Evolutionary conservation across 2,113 vertebrate genomes (phyloP).

Genomic region (Vulpes ferrilata): DNA sequence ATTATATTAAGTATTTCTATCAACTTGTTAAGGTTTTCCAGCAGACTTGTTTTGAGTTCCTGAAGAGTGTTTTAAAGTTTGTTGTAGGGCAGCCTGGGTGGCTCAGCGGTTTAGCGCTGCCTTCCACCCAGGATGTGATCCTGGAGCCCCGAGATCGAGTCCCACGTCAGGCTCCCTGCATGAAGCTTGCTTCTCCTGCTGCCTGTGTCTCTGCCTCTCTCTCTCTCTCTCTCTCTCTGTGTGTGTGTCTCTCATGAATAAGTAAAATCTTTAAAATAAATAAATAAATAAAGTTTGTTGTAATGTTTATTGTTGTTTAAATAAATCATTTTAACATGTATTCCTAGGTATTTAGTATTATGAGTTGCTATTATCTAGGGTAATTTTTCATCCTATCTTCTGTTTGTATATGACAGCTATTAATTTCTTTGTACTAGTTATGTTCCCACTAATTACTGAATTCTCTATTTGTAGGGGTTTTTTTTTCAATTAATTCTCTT

Average conservation of each 20-base stretch:
- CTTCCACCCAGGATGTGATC: no score
- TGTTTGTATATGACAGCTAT: background rate
- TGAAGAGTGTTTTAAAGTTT: background rate
- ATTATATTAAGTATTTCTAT: background rate
- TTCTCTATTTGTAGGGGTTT: background rate
- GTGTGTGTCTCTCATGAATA: no score
- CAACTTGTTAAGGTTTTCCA: background rate
- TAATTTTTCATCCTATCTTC: background rate
- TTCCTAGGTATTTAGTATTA: background rate
- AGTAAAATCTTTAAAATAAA: no score
- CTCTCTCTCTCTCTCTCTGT: no score
- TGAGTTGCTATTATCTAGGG: background rate
- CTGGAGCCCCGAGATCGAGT: no score
- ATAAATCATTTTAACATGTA: background rate
- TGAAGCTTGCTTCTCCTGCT: no score
- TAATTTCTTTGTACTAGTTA: constrained; percentile 32
- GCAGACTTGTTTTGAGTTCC: background rate
- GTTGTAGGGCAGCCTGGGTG: no score
- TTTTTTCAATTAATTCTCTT: background rate
- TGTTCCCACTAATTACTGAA: background rate
- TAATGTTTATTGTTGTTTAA: background rate
- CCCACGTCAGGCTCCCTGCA: no score
- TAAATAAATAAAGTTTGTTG: background rate
- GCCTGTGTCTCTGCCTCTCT: no score
- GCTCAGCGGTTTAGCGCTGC: no score